A percentile compares a stretch with the other conserved stretches of the same genome.
phyloP scores from a whole-genome alignment of 1,140 invertebrate genomes.

The Conus betulinus region DNA sequence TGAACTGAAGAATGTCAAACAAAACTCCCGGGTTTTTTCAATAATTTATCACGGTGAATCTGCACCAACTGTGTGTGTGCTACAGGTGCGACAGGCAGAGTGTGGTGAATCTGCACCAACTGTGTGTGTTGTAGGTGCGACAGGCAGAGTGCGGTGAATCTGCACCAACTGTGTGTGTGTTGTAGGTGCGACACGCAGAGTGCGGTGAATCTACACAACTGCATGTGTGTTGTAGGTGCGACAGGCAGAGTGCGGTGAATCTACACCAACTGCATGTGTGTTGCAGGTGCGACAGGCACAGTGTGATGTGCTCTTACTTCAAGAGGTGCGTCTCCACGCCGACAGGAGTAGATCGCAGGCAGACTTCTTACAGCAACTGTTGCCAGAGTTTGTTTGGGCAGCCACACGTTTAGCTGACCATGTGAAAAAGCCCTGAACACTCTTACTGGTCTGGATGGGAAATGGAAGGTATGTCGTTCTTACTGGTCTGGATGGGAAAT shows the following conservation, averaged over 20 bases:
- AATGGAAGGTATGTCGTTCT: slow-evolving; percentile 52
- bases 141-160: slow-evolving; percentile 29
- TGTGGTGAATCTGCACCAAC: slow-evolving; percentile 40
- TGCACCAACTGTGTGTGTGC: neutral
- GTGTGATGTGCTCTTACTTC: slow-evolving; percentile 61
- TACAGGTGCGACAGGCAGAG: slow-evolving; percentile 52
- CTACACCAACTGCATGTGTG: no score
- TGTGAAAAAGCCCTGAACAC: slow-evolving; percentile 47
- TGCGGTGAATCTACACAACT: neutral
- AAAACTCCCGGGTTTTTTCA: no score
- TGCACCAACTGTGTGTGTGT: neutral
- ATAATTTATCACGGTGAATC: no score
- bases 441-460: slow-evolving; percentile 51
- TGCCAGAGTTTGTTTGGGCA: slow-evolving; percentile 61
- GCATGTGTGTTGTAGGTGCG: slow-evolving; percentile 49
- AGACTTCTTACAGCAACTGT: slow-evolving; percentile 51
- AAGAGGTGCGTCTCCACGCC: slow-evolving; percentile 60
- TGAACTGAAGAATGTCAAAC: no score
- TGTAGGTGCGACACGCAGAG: slow-evolving; percentile 52
- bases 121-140: slow-evolving; percentile 49
- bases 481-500: no score
- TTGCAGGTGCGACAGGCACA: slow-evolving; percentile 54
- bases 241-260: slow-evolving; percentile 4
- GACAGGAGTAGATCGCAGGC: slow-evolving; percentile 52
- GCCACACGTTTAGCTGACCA: slow-evolving; percentile 48